These are phyloP conservation scores for Thera britannica DNA, from an alignment of 2,888 invertebrate species.

Conservation along the genomic window DNA sequence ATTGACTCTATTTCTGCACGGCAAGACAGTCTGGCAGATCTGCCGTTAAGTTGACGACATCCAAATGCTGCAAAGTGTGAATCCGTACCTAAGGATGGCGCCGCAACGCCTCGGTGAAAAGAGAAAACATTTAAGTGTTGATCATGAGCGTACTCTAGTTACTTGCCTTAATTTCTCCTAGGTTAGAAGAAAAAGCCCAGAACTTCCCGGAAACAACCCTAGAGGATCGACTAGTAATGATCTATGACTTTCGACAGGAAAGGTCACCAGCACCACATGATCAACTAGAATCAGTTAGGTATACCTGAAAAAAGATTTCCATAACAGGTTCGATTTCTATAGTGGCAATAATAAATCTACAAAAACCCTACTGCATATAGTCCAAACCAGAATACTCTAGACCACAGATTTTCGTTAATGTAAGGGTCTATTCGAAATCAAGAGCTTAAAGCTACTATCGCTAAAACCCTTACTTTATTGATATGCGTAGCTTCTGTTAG, in stretches of 20 bases:
- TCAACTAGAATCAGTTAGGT: too few species aligned
- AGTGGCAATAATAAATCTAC: background rate
- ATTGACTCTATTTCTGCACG: constrained; percentile 9
- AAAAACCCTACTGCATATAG: too few species aligned
- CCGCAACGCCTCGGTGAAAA: constrained; percentile 55
- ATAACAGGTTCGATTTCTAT: background rate
- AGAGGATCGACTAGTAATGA: background rate
- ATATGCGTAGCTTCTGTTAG: background rate
- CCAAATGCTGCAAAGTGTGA: constrained; percentile 43
- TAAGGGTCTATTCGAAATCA: background rate
- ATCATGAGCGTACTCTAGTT: constrained; percentile 22
- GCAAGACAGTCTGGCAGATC: background rate
- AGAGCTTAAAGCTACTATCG: too few species aligned
- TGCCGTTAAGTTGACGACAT: constrained; percentile 29
- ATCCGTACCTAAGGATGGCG: constrained; percentile 29
- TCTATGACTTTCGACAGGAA: too few species aligned
- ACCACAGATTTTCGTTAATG: background rate
- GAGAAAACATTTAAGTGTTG: constrained; percentile 45
- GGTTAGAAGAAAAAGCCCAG: background rate
- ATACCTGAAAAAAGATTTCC: too few species aligned
- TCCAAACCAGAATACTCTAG: too few species aligned
- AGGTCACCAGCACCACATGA: too few species aligned
- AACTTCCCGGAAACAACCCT: background rate
- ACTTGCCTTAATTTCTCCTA: background rate
- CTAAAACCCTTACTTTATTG: too few species aligned